A percentile compares a stretch with the other conserved stretches of the same genome.
Evolutionary conservation across 2,888 invertebrate genomes (phyloP).

Genomic region (Nemapogon koenigi): DNA sequence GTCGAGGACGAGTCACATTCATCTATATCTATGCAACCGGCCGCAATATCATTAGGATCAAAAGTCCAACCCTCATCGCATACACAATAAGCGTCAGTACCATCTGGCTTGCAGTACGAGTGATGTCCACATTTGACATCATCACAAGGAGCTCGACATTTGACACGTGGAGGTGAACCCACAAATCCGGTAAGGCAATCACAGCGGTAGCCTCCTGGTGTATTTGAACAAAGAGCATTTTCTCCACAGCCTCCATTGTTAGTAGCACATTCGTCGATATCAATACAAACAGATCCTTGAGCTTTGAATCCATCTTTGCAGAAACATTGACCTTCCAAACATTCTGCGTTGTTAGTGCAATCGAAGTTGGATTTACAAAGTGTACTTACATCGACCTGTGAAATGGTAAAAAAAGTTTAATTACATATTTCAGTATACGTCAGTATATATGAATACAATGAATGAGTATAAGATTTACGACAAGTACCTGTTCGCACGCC

Average conservation of each 20-base stretch:
- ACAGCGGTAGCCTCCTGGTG: constrained; percentile 81
- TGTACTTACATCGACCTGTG: constrained; percentile 82
- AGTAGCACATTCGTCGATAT: constrained; percentile 79
- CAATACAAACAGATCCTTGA: constrained; percentile 78
- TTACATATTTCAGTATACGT: too few relatives aligned
- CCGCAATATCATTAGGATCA: constrained; percentile 85
- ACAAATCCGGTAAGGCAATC: constrained; percentile 83
- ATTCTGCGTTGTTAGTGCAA: constrained; percentile 91
- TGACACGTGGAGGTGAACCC: constrained; percentile 79
- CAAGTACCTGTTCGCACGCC: constrained; percentile 83
- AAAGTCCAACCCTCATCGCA: constrained; percentile 95
- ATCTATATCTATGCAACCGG: constrained; percentile 90
- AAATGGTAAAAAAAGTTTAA: too few relatives aligned
- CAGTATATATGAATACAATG: too few relatives aligned
- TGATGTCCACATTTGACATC: constrained; percentile 89
- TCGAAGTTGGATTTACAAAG: constrained; percentile 87
- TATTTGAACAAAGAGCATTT: constrained; percentile 79
- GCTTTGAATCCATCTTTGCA: constrained; percentile 88
- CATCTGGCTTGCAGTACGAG: constrained; percentile 88
- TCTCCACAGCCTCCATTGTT: constrained; percentile 70
- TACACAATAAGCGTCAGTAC: constrained; percentile 88
- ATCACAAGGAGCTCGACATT: constrained; percentile 90
- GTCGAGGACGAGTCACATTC: constrained; percentile 85
- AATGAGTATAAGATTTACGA: too few relatives aligned
- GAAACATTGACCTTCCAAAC: constrained; percentile 87